Evolutionary conservation across 2,888 invertebrate genomes (phyloP), one percentile per base, ranked within the genome.

Genomic region (Drosophila austrosaltans): DNA sequence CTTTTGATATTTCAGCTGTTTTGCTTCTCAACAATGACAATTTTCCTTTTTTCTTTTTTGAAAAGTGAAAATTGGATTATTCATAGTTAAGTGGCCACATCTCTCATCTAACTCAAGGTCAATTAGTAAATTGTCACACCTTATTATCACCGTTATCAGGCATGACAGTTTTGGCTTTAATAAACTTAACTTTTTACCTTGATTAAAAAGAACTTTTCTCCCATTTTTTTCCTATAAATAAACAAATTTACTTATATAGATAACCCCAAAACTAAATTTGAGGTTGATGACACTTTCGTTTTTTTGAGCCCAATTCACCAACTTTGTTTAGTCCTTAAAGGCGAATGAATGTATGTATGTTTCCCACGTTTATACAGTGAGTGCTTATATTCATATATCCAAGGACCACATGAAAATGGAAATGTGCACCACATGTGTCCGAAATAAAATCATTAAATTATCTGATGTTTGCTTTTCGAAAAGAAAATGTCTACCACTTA

Each of bases 391-490:
- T 10, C 7, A n/a, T 40, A 40, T 48, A 48, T 30, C 30, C 12
- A 48, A 3, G 10, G 53, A 53, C 53, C 5, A 32, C 22, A 54
- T 48, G 39, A 60, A 70, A 56, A 39, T 63, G 59, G 48, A 59
- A 64, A 71, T 64, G 64, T 53, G 44, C 63, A 53, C 48, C 71
- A 54, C 54, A 59, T 54, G 63, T 60, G 44, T 36, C 44, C 59
- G 44, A 63, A 10, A 64, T 22, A 39, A 39, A 36, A 36, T 32
- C 36, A 57, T 39, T 12, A 57, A 22, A 57, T 57, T 39, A 57
- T 57, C 20, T 36, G 20, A 36, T 69, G 65, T 69, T 68, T 69
- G 44, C 65, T 57, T 68, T 59, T 69, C n/a, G 36, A 66, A 32
- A 65, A 54, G 39, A 65, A 63, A 71, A 28, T 60, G 62, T 66